Conservation (phyloP, 2,888 invertebrate genomes). For the Mystacides longicornis region DNA sequence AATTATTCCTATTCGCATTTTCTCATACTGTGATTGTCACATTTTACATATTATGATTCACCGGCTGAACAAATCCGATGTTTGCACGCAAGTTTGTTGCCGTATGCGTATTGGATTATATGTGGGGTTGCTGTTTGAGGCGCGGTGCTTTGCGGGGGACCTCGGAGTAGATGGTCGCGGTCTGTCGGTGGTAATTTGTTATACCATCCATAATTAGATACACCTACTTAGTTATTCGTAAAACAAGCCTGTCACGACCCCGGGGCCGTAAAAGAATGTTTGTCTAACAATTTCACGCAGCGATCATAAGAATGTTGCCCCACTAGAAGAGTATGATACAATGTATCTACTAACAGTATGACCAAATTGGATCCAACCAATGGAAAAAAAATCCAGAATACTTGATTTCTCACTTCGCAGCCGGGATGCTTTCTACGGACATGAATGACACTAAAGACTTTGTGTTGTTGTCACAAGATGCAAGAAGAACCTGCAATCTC, state of each 20-base stretch:
- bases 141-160: background rate
- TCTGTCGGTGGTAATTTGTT: conserved; percentile 19
- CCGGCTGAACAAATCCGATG: background rate
- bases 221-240: no score
- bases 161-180: background rate
- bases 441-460: no score
- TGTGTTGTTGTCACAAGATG: no score
- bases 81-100: background rate
- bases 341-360: no score
- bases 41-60: background rate
- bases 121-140: background rate
- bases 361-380: no score
- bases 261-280: conserved; percentile 21
- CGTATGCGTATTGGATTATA: background rate
- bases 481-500: no score
- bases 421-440: no score
- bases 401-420: no score
- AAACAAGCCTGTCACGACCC: conserved; percentile 15
- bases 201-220: conserved; percentile 22
- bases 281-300: background rate
- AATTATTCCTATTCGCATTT: no score
- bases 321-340: no score
- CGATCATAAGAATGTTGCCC: no score
- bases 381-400: no score
- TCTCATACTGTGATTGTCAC: background rate